Base-by-base conservation (phyloP, 2,888 invertebrate species). In the Leptopilina syphax region DNA sequence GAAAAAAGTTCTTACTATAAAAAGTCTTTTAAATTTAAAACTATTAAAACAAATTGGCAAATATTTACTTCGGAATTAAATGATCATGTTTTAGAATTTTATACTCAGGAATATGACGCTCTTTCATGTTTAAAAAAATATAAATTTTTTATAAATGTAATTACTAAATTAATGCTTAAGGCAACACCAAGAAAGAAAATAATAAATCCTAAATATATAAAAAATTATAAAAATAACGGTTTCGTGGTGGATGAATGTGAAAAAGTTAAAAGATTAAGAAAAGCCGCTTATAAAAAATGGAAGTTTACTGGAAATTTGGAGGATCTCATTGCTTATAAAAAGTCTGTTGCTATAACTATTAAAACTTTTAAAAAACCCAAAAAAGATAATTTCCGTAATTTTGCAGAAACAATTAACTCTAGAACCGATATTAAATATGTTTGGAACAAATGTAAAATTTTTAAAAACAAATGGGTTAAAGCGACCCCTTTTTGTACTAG, bases 231-330 rank as follows among this genome's bases (percentile, higher is more conserved):
- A 27, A 27, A 27, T 27, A n/a, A 1, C 27, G 13, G 81, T 80
- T 0, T 63, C 57, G 10, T 84, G 85, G 83, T 84, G 83, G 84
- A 81, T 1, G 82, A 83, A 18, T 82, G 84, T 73, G 76, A 77
- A 13, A 81, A 66, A 50, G 50, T 77, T 3, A 81, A 80, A 73
- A 65, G 85, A 65, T 63, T 82, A 9, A 67, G 84, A 47, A 78
- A 77, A 34, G 79, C 82, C 1, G 41, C 76, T 12, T 81, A 66
- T 34, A 81, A 82, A 65, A 85, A 82, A 79, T 84, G 83, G 84
- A 13, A 76, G 27, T 67, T n/a, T 73, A 57, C 12, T 57, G 57
- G 12, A 57, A 5, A 12, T 5, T 12, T 57, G 5, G 10, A 12
- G n/a, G 57, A 57, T 12, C 57, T 57, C 5, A 57, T 57, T 12